Evolutionary conservation across 2,113 vertebrate genomes (phyloP).

Genomic region (Grammomys dolichurus): DNA sequence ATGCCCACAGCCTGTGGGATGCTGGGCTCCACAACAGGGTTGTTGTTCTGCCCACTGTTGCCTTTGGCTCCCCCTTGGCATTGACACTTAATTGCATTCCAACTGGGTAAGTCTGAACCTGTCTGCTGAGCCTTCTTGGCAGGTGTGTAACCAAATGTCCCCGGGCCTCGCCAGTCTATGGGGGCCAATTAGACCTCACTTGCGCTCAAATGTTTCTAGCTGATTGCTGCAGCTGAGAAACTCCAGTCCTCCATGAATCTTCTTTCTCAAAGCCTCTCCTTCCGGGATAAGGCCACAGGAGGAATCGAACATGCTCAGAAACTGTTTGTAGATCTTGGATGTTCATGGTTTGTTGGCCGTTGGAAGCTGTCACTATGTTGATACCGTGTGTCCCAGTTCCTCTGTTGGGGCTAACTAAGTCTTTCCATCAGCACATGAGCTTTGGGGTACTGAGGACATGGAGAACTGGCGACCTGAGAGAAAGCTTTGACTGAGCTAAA

Average conservation of each 20-base stretch:
- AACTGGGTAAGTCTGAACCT: conserved; percentile 62
- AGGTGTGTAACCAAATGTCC: conserved; percentile 58
- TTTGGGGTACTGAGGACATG: not conserved
- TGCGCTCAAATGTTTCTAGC: conserved; percentile 14
- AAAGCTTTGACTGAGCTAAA: not conserved
- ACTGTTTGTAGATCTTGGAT: not conserved
- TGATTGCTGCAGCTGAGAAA: not conserved
- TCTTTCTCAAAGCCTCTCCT: not conserved
- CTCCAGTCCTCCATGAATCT: not conserved
- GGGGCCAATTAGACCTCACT: conserved; percentile 65
- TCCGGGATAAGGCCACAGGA: not conserved
- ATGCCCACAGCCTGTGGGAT: not conserved
- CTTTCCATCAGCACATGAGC: not conserved
- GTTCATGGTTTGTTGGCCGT: not conserved
- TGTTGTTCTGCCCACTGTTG: conserved; percentile 15
- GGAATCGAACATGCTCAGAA: not conserved
- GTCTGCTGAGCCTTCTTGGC: conserved; percentile 62
- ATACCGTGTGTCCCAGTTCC: not conserved
- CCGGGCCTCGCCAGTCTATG: conserved; percentile 56
- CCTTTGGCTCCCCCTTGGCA: conserved; percentile 57
- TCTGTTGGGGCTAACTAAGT: not conserved
- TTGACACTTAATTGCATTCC: conserved; percentile 63
- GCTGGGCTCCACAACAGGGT: not conserved
- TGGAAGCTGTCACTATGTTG: not conserved
- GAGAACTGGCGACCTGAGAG: not conserved